A percentile compares a stretch with the other conserved stretches of the same genome.
Conservation (phyloP, 2,888 invertebrate genomes). For the Torymus texanus region DNA sequence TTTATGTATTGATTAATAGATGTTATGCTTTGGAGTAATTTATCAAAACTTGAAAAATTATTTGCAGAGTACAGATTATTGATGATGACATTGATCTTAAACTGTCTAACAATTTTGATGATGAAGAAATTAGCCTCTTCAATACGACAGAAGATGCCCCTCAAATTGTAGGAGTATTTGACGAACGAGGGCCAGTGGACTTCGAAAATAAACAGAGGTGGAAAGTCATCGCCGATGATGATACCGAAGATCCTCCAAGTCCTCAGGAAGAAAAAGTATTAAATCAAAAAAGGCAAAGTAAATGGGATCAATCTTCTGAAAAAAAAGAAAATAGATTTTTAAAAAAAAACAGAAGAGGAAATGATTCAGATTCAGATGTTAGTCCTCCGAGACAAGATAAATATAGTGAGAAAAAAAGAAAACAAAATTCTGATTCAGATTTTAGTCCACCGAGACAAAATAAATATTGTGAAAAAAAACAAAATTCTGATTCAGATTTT, state of each 20-base stretch:
- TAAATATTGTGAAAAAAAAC: conserved; percentile 20
- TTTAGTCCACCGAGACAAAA: no score
- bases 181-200: conserved; percentile 78
- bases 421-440: no score
- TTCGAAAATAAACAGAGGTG: conserved; percentile 70
- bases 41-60: conserved; percentile 58
- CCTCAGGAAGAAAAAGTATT: conserved; percentile 17
- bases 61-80: conserved; percentile 86
- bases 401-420: no score
- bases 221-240: conserved; percentile 72
- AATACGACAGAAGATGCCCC: conserved; percentile 91
- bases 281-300: no score
- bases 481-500: conserved; percentile 58
- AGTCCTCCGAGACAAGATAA: conserved; percentile 59
- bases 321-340: conserved; percentile 17
- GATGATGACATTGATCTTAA: conserved; percentile 88
- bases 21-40: conserved; percentile 4
- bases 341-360: conserved; percentile 40
- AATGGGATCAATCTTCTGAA: not conserved
- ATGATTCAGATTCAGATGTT: conserved; percentile 64
- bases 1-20: conserved; percentile 3
- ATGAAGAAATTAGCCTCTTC: conserved; percentile 82
- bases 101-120: conserved; percentile 79
- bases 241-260: conserved; percentile 62
- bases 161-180: conserved; percentile 90